Percentiles rank a stretch among this genome's conserved stretches.
Evolutionary conservation across 2,888 invertebrate species (phyloP).

Genomic region (Glomeris marginata): DNA sequence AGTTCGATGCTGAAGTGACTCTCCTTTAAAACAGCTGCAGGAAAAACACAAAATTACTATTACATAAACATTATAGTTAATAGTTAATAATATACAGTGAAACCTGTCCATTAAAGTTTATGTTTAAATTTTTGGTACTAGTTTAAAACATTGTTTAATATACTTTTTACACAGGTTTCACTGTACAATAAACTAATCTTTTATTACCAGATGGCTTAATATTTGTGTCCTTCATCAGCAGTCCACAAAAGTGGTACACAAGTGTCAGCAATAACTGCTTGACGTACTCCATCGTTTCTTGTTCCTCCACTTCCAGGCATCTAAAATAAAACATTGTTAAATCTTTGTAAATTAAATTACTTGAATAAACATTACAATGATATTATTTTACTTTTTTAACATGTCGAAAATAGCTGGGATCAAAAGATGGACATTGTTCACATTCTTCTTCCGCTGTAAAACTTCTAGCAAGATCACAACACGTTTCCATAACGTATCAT

Average conservation of each 20-base stretch:
- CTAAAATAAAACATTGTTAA: slow-evolving; percentile 24
- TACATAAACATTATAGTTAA: not conserved
- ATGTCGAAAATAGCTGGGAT: slow-evolving; percentile 62
- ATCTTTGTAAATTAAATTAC: not conserved
- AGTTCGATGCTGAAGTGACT: slow-evolving; percentile 43
- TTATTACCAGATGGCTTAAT: not conserved
- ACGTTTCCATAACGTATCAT: slow-evolving; percentile 49
- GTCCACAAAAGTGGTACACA: slow-evolving; percentile 53
- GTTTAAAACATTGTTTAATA: not conserved
- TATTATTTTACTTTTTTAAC: slow-evolving; percentile 41
- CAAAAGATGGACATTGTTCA: slow-evolving; percentile 47
- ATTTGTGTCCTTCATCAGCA: slow-evolving; percentile 32
- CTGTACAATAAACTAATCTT: not conserved
- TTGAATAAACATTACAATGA: not conserved
- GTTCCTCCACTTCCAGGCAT: slow-evolving; percentile 65
- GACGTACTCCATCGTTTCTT: slow-evolving; percentile 66
- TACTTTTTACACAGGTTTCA: not conserved
- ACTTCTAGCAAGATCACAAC: slow-evolving; percentile 67
- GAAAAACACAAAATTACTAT: slow-evolving; percentile 1
- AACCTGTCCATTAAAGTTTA: no score
- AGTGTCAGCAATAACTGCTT: slow-evolving; percentile 71
- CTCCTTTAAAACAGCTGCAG: slow-evolving; percentile 1
- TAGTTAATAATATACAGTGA: slow-evolving; percentile 16
- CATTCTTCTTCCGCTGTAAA: slow-evolving; percentile 68
- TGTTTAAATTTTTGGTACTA: not conserved